A percentile compares a stretch with the other conserved stretches of the same genome.
These are phyloP conservation scores for Podotricha telesiphe DNA, from an alignment of 2,888 invertebrate species.

Conservation along the genomic window DNA sequence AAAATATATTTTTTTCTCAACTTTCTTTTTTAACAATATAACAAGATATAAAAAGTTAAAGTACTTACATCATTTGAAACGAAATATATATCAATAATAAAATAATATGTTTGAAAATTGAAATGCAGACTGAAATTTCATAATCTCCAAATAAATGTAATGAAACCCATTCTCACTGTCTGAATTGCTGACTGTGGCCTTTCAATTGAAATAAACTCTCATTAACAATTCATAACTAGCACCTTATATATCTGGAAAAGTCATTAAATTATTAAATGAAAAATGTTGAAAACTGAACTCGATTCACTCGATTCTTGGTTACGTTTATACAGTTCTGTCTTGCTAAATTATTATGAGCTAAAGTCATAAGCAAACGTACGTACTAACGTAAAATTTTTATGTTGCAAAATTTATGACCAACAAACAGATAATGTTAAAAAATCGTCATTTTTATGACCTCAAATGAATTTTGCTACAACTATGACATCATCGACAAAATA, in stretches of 20 bases:
- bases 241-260: neutral
- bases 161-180: slow-evolving; percentile 7
- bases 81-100: too few relatives aligned
- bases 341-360: neutral
- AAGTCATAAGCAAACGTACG: slow-evolving; percentile 7
- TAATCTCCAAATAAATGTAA: slow-evolving; percentile 11
- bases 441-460: neutral
- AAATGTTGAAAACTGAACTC: neutral
- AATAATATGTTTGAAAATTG: neutral
- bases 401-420: neutral
- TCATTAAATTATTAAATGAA: neutral
- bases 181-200: slow-evolving; percentile 15
- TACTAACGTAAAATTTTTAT: neutral
- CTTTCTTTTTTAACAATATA: too few relatives aligned
- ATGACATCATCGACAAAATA: neutral
- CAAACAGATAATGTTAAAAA: neutral
- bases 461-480: neutral
- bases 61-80: too few relatives aligned
- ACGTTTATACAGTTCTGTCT: neutral
- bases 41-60: too few relatives aligned
- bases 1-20: neutral
- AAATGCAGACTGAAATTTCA: slow-evolving; percentile 4
- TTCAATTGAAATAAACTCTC: neutral
- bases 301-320: too few relatives aligned
- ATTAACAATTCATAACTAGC: neutral